A percentile compares a stretch with the other conserved stretches of the same genome.
Conservation (phyloP, 2,797 vertebrate genomes). For the Phalanger gymnotis region DNA sequence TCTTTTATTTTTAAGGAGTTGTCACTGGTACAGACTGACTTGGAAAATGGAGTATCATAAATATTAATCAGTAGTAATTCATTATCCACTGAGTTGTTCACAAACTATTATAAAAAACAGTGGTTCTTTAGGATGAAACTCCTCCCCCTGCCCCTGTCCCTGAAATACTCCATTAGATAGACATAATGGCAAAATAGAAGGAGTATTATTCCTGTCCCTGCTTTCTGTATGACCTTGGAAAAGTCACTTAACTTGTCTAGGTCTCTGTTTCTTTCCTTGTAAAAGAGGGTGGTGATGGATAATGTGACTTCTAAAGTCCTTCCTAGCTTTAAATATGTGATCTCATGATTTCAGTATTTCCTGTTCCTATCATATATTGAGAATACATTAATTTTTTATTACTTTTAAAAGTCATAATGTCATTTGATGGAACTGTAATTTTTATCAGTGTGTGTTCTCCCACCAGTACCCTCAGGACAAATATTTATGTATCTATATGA, state of each 20-base stretch:
- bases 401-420: constrained; percentile 47
- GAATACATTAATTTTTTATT: constrained; percentile 41
- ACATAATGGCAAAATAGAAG: neutral
- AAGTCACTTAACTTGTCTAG: neutral
- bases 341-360: constrained; percentile 27
- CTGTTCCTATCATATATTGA: constrained; percentile 42
- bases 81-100: constrained; percentile 30
- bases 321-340: neutral
- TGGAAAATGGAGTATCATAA: constrained; percentile 33
- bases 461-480: constrained; percentile 46
- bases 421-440: neutral
- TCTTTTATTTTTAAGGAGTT: constrained; percentile 38
- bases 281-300: neutral
- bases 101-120: neutral
- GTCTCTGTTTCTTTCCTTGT: neutral
- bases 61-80: constrained; percentile 22
- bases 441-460: constrained; percentile 3
- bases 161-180: neutral
- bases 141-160: neutral
- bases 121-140: neutral
- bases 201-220: neutral
- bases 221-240: neutral
- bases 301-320: neutral
- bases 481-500: neutral
- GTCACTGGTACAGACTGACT: neutral